phyloP scores from a whole-genome alignment of 1,140 invertebrate genomes.

The Heterodera carotae region DNA sequence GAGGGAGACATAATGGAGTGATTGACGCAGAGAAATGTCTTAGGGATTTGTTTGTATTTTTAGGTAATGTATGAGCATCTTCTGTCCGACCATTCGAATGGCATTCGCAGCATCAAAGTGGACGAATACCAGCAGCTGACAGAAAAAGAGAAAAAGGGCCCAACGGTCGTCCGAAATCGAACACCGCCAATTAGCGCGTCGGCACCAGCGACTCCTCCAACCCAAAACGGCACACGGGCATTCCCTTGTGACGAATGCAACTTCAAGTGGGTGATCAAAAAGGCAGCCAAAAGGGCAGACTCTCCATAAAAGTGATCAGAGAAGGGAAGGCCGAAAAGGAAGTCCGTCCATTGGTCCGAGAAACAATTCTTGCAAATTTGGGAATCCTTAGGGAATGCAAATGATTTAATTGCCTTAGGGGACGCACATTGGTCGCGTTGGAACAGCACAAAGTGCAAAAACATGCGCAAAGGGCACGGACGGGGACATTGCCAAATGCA shows the following conservation, averaged over 20 bases:
- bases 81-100: constrained; percentile 14
- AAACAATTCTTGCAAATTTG: too few species aligned
- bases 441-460: constrained; percentile 40
- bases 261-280: constrained; percentile 31
- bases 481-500: background rate
- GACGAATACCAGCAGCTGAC: background rate
- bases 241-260: constrained; percentile 43
- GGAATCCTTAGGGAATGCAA: too few species aligned
- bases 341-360: too few species aligned
- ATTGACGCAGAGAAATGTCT: too few species aligned
- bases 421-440: constrained; percentile 32
- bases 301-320: too few species aligned
- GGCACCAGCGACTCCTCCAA: constrained; percentile 3
- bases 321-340: too few species aligned
- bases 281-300: too few species aligned
- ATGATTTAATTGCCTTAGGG: constrained; percentile 11
- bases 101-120: background rate
- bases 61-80: constrained; percentile 40
- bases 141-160: constrained; percentile 5
- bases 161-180: background rate
- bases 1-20: too few species aligned
- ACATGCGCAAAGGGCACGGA: constrained; percentile 8
- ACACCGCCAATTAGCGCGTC: background rate
- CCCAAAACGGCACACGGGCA: background rate
- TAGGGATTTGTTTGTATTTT: background rate